A percentile compares a stretch with the other conserved stretches of the same genome.
These are phyloP conservation scores for Python bivittatus DNA, from an alignment of 2,113 vertebrate species.

Conservation along the genomic window DNA sequence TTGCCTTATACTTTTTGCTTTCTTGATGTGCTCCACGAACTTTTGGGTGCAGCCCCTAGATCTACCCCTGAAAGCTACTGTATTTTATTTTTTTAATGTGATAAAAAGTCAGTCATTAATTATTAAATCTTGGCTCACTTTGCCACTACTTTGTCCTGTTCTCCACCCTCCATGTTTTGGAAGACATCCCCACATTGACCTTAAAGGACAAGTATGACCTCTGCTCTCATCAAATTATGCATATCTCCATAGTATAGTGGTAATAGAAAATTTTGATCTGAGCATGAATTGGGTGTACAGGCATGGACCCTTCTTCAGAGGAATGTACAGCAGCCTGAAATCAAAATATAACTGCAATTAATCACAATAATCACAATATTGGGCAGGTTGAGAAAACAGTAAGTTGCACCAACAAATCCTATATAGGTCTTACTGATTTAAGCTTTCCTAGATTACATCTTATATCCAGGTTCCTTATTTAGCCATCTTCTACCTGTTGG, in stretches of 20 bases:
- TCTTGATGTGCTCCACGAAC: not conserved
- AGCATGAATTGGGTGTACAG: not conserved
- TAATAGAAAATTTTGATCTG: not conserved
- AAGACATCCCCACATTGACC: not conserved
- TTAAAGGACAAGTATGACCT: not conserved
- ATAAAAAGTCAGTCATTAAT: not conserved
- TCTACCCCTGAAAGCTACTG: not conserved
- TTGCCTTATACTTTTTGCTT: not conserved
- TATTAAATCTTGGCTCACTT: not conserved
- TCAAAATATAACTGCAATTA: not conserved
- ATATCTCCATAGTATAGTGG: not conserved
- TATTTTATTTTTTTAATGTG: not conserved
- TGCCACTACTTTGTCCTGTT: not conserved
- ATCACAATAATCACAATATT: not conserved
- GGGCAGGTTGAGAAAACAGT: no score
- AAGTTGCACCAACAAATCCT: no score
- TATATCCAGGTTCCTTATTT: not conserved
- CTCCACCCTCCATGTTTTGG: not conserved
- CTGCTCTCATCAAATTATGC: not conserved
- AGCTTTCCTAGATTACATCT: not conserved
- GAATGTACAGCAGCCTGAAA: not conserved
- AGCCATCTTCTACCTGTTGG: not conserved
- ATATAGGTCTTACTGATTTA: no score
- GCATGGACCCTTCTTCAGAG: not conserved
- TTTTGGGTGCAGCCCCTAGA: not conserved